Evolutionary conservation across 2,888 invertebrate species (phyloP).

Genomic region (Agelastica alni): DNA sequence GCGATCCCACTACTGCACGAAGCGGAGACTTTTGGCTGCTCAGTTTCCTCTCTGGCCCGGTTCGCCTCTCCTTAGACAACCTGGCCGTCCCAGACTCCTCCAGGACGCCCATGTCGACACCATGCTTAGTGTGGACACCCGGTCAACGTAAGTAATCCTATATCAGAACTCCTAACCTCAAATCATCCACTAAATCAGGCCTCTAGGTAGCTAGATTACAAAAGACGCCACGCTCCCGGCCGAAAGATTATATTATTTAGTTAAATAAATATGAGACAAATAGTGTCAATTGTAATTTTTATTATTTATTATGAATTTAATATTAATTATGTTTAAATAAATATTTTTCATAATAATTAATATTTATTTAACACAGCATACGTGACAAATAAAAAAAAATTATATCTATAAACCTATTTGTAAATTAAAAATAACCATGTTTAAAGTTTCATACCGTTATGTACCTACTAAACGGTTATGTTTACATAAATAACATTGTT

Average conservation of each 20-base stretch:
- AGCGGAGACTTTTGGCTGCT: slow-evolving; percentile 99
- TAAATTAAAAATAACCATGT: too few relatives aligned
- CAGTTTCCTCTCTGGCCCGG: slow-evolving; percentile 99
- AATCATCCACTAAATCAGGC: slow-evolving; percentile 88
- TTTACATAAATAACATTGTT: too few relatives aligned
- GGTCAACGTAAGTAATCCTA: slow-evolving; percentile 78
- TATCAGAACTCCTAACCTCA: slow-evolving; percentile 84
- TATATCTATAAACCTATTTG: too few relatives aligned
- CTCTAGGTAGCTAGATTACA: slow-evolving; percentile 98
- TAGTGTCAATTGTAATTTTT: too few relatives aligned
- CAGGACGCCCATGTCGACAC: slow-evolving; percentile 93
- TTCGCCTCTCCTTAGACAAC: slow-evolving; percentile 97
- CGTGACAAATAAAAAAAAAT: too few relatives aligned
- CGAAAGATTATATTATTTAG: slow-evolving; percentile 32
- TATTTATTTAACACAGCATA: too few relatives aligned
- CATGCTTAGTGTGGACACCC: slow-evolving; percentile 95
- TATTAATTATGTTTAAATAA: too few relatives aligned
- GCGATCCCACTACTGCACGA: slow-evolving; percentile 98
- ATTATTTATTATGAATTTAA: too few relatives aligned
- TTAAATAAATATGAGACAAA: too few relatives aligned
- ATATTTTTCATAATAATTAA: too few relatives aligned
- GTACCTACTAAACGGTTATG: too few relatives aligned
- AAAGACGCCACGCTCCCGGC: slow-evolving; percentile 97
- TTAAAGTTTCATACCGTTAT: too few relatives aligned
- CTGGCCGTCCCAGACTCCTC: slow-evolving; percentile 84